A percentile compares a stretch with the other conserved stretches of the same genome.
phyloP scores from a whole-genome alignment of 2,888 invertebrate genomes.

The Cephus sareptanus region DNA sequence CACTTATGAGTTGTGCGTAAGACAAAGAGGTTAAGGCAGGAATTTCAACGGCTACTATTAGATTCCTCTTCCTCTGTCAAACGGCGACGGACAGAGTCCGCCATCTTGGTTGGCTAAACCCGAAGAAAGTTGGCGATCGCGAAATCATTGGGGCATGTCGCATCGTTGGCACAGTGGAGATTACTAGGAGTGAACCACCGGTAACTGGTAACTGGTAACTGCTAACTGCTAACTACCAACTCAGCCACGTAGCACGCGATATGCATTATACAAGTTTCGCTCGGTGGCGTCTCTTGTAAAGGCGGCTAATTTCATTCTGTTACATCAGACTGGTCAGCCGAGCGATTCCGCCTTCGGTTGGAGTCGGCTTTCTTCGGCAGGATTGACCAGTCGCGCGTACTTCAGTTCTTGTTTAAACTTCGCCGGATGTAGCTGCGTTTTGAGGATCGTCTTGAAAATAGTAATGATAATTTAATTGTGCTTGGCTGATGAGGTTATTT shows the following conservation, averaged over 20 bases:
- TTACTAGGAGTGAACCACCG: slow-evolving; percentile 21
- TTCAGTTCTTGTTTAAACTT: slow-evolving; percentile 17
- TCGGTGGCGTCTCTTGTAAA: slow-evolving; percentile 35
- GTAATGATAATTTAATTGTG: background rate
- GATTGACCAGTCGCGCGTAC: background rate
- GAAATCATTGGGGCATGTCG: background rate
- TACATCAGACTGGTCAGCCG: slow-evolving; percentile 62
- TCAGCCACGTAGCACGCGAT: slow-evolving; percentile 2
- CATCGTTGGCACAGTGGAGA: background rate
- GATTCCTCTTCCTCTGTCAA: background rate
- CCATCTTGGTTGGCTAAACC: background rate
- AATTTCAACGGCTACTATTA: background rate
- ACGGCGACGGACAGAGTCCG: background rate
- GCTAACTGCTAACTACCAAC: background rate
- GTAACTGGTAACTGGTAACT: background rate
- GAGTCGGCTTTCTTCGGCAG: slow-evolving; percentile 14
- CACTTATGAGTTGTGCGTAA: background rate
- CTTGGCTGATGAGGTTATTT: background rate
- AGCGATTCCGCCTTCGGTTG: slow-evolving; percentile 35
- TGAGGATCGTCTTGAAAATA: background rate
- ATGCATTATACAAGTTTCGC: slow-evolving; percentile 39
- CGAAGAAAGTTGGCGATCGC: background rate
- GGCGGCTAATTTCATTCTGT: slow-evolving; percentile 57
- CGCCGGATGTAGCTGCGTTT: slow-evolving; percentile 26
- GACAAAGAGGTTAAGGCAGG: background rate